Conservation (phyloP, 2,797 vertebrate genomes). For the Garrulus glandarius region DNA sequence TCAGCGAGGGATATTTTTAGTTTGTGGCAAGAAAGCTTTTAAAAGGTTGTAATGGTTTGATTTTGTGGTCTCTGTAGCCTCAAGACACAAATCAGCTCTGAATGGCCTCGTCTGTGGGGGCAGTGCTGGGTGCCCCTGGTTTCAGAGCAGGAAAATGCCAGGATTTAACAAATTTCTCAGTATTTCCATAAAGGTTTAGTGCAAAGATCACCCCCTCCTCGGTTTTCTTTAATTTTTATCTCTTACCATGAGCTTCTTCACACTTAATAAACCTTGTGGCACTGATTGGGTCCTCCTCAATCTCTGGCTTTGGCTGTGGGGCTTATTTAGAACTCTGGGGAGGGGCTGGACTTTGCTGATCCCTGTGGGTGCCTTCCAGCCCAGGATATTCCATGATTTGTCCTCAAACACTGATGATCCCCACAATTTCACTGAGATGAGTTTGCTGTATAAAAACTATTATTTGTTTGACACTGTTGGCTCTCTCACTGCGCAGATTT, state of each 20-base stretch:
- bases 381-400: neutral
- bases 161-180: neutral
- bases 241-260: neutral
- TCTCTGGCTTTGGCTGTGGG: neutral
- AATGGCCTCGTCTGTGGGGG: neutral
- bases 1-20: constrained; percentile 80
- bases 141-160: neutral
- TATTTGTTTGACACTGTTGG: neutral
- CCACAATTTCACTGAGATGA: rapidly evolving
- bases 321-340: neutral
- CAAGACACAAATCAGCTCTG: constrained; percentile 28
- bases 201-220: neutral
- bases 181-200: neutral
- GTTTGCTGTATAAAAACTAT: neutral
- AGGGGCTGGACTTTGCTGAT: neutral
- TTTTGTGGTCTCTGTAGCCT: constrained; percentile 43
- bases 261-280: rapidly evolving
- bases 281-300: neutral
- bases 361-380: neutral
- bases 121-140: too few relatives aligned
- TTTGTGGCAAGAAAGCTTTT: constrained; percentile 78
- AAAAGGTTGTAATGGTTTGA: constrained; percentile 75
- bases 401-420: neutral
- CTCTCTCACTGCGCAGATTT: neutral
- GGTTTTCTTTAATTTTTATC: rapidly evolving